These are phyloP conservation scores for human DNA, from an alignment of 2,113 vertebrate species.

Conservation along the genomic window GRCh38 chr7:26725001-26725500, in stretches of 20 bases:
- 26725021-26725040: conserved; percentile 37
- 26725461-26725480: neutral
- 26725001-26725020: conserved; percentile 72
- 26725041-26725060: conserved; percentile 73
- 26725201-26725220: conserved; percentile 52
- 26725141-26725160: conserved; percentile 81
- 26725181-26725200: conserved; percentile 70
- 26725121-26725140: conserved; percentile 78
- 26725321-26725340: conserved; percentile 34
- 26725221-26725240: conserved; percentile 51
- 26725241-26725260: conserved; percentile 58
- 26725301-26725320: conserved; percentile 30
- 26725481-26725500: conserved; percentile 13
- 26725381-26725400: neutral
- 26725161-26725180: conserved; percentile 68
- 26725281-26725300: conserved; percentile 45
- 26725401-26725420: conserved; percentile 30
- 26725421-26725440: conserved; percentile 93
- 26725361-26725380: neutral
- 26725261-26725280: neutral
- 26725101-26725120: conserved; percentile 77
- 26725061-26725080: conserved; percentile 73
- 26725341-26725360: neutral
- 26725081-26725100: conserved; percentile 73
- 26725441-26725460: conserved; percentile 90